Evolutionary conservation across 2,888 invertebrate species (phyloP).

Genomic region (Saturnia pavonia): DNA sequence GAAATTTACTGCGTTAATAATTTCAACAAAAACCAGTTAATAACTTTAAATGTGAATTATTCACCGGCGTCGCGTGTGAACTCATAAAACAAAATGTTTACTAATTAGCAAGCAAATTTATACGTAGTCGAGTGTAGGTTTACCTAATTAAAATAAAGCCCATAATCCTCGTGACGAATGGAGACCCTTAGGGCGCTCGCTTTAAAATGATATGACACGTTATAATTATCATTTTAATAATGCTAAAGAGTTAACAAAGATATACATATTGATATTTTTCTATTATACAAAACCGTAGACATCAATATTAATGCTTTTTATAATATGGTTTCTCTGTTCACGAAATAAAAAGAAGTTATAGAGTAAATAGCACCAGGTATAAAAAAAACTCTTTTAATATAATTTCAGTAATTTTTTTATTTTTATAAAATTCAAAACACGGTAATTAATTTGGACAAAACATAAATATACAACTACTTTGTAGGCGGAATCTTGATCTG

Average conservation of each 20-base stretch:
- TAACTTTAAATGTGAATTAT: constrained; percentile 12
- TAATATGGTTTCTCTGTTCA: no score
- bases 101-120: constrained; percentile 23
- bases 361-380: neutral
- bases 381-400: neutral
- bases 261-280: constrained; percentile 6
- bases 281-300: neutral
- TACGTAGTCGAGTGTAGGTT: constrained; percentile 21
- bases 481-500: no score
- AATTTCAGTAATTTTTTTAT: neutral
- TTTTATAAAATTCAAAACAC: neutral
- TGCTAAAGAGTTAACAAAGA: constrained; percentile 18
- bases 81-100: constrained; percentile 22
- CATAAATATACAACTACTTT: no score
- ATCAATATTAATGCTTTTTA: neutral
- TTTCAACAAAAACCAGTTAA: constrained; percentile 7
- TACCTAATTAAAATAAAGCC: constrained; percentile 30
- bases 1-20: neutral
- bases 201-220: constrained; percentile 24
- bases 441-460: neutral
- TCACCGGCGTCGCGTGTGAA: constrained; percentile 11
- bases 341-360: neutral
- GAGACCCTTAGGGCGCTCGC: constrained; percentile 23
- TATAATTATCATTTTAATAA: constrained; percentile 28
- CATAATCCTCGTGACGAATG: constrained; percentile 27